Evolutionary conservation across 1,140 invertebrate species (phyloP).

Genomic region (Polypedilum pembai): DNA sequence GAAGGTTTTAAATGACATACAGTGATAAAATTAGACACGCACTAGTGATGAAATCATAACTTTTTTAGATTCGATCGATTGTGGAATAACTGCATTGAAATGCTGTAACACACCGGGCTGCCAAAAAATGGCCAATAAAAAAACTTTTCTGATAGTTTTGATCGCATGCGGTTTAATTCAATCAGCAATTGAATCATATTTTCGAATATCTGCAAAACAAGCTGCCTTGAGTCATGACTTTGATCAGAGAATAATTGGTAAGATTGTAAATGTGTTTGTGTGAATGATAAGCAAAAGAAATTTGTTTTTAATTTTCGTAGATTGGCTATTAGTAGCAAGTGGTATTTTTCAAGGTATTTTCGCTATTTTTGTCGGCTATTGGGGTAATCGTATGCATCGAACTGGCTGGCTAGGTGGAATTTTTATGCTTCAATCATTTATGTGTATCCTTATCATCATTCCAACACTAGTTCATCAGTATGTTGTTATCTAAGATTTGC

Average conservation of each 20-base stretch:
- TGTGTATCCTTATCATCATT: constrained; percentile 49
- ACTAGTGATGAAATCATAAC: not conserved
- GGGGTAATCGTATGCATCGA: constrained; percentile 53
- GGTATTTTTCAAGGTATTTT: constrained; percentile 49
- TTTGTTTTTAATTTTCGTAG: constrained; percentile 40
- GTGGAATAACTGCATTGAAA: constrained; percentile 50
- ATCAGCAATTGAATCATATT: constrained; percentile 49
- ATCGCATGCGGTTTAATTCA: constrained; percentile 48
- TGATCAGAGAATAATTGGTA: constrained; percentile 47
- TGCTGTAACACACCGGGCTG: constrained; percentile 48
- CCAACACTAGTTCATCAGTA: constrained; percentile 47
- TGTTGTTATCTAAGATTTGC: constrained; percentile 41
- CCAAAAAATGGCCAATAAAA: constrained; percentile 50
- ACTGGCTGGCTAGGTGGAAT: constrained; percentile 52
- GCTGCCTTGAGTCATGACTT: constrained; percentile 47
- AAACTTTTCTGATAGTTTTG: constrained; percentile 48
- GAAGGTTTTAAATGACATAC: constrained; percentile 31
- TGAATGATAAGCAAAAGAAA: not conserved
- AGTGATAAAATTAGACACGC: not conserved
- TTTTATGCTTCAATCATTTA: constrained; percentile 49
- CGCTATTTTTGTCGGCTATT: constrained; percentile 49
- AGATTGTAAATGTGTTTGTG: constrained; percentile 31
- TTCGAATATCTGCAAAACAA: constrained; percentile 49
- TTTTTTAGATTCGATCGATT: constrained; percentile 49
- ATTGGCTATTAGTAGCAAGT: constrained; percentile 50